These are phyloP conservation scores for Coregonus suidteri DNA, from an alignment of 2,797 vertebrate species.

Conservation along the genomic window DNA sequence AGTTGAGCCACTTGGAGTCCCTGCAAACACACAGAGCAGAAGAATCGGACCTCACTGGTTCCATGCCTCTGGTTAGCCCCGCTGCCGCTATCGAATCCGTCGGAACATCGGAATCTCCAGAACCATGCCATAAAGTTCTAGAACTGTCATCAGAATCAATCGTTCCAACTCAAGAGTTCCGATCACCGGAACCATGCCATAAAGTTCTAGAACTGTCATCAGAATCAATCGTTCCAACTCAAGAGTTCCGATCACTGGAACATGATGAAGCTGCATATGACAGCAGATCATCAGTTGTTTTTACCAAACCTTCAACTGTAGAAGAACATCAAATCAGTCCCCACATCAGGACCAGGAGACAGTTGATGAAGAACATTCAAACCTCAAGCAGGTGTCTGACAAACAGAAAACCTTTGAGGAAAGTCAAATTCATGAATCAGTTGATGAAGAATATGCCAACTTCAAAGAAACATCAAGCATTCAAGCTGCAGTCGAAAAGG, in stretches of 20 bases:
- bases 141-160: slow-evolving; percentile 14
- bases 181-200: slow-evolving; percentile 24
- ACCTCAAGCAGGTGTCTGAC: too few species aligned
- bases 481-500: neutral
- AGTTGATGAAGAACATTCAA: neutral
- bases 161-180: slow-evolving; percentile 21
- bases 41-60: slow-evolving; percentile 3
- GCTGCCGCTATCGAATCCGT: slow-evolving; percentile 8
- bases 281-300: slow-evolving; percentile 3
- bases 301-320: neutral
- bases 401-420: too few species aligned
- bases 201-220: slow-evolving; percentile 21
- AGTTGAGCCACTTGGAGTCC: slow-evolving; percentile 8
- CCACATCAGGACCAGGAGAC: slow-evolving; percentile 8
- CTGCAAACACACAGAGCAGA: slow-evolving; percentile 6
- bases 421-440: too few species aligned
- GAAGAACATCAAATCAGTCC: slow-evolving; percentile 4
- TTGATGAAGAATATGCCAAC: neutral
- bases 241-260: slow-evolving; percentile 19
- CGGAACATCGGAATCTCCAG: slow-evolving; percentile 26
- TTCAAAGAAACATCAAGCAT: neutral
- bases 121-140: slow-evolving; percentile 20
- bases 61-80: neutral
- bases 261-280: slow-evolving; percentile 31
- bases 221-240: slow-evolving; percentile 13